phyloP scores from a whole-genome alignment of 2,113 vertebrate genomes.

The Talpa occidentalis region DNA sequence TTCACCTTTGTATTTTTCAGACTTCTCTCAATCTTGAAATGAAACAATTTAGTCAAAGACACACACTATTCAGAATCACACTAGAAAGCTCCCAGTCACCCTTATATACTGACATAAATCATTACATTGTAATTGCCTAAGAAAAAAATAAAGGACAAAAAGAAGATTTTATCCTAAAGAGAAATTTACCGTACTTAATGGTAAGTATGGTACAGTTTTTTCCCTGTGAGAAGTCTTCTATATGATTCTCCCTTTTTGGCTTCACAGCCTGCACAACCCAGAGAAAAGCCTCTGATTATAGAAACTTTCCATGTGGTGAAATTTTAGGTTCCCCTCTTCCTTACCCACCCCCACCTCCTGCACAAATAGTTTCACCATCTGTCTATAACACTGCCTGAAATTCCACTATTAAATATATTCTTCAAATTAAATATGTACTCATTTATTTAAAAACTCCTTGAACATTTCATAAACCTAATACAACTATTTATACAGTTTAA shows the following conservation, averaged over 20 bases:
- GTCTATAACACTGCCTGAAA: conserved; percentile 58
- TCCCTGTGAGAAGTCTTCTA: background rate
- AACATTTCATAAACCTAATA: conserved; percentile 6
- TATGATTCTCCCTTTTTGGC: conserved; percentile 17
- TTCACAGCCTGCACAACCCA: conserved; percentile 15
- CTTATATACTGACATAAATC: background rate
- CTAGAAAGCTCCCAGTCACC: background rate
- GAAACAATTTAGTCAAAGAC: background rate
- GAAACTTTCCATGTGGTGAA: conserved; percentile 56
- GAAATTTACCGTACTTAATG: conserved; percentile 30
- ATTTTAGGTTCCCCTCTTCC: conserved; percentile 5
- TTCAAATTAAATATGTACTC: conserved; percentile 44
- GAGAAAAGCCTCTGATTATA: conserved; percentile 46
- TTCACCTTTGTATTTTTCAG: background rate
- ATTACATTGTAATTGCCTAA: background rate
- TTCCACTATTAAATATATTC: conserved; percentile 49
- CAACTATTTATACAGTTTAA: conserved; percentile 32
- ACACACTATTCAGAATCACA: background rate
- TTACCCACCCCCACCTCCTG: background rate
- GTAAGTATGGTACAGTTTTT: no score
- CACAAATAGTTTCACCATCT: conserved; percentile 68
- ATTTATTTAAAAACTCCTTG: conserved; percentile 55
- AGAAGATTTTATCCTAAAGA: background rate
- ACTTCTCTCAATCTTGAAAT: background rate
- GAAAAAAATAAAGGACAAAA: background rate